Conservation (phyloP, 1,140 invertebrate species). For the Drosophila pruinosa region DNA sequence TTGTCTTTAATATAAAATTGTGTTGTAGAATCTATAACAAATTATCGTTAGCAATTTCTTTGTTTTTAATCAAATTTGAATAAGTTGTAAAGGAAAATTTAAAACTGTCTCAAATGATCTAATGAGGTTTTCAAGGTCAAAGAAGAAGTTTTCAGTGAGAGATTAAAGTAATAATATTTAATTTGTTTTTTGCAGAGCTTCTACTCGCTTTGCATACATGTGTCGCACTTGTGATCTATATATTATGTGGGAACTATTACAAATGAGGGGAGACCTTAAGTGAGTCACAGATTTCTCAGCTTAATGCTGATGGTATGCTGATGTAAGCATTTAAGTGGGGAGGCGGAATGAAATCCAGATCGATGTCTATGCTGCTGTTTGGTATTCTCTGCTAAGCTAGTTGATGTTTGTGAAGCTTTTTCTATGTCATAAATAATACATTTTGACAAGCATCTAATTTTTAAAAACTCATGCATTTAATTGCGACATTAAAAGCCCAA, state of each 20-base stretch:
- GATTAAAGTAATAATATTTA: background rate
- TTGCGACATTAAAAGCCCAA: constrained; percentile 77
- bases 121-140: no score
- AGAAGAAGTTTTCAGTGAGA: no score
- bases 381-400: constrained; percentile 1
- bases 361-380: background rate
- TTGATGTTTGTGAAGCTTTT: constrained; percentile 45
- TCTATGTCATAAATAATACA: constrained; percentile 59
- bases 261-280: constrained; percentile 1
- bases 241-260: constrained; percentile 25
- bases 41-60: no score
- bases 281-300: constrained; percentile 30
- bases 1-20: no score
- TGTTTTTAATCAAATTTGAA: no score
- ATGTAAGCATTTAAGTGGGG: background rate
- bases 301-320: background rate
- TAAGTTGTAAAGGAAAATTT: no score
- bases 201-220: background rate
- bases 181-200: background rate
- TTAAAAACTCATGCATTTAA: constrained; percentile 78
- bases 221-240: background rate
- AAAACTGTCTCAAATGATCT: no score
- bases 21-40: no score
- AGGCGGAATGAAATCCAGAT: background rate
- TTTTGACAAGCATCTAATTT: constrained; percentile 78